These are phyloP conservation scores for Willisornis vidua DNA, from an alignment of 2,113 vertebrate genomes.

Conservation along the genomic window DNA sequence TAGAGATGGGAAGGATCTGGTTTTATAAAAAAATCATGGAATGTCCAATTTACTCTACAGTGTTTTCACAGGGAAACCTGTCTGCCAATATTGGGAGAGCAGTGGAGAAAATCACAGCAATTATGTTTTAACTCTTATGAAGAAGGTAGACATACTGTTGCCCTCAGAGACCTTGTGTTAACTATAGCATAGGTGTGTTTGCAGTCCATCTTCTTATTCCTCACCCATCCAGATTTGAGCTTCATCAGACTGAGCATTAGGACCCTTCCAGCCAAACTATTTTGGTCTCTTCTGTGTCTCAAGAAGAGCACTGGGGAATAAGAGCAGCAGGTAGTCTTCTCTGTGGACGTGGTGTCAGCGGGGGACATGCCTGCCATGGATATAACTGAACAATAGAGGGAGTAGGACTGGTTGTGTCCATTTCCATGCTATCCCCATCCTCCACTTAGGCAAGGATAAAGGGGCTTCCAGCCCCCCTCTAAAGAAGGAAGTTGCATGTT, in stretches of 20 bases:
- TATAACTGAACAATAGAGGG: not conserved
- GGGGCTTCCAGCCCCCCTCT: not conserved
- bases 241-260: not conserved
- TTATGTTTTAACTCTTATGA: not conserved
- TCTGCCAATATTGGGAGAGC: not conserved
- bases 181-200: not conserved
- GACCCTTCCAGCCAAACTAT: not conserved
- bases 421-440: not conserved
- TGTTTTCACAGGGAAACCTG: not conserved
- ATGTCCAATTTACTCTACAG: not conserved
- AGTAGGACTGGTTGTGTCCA: accelerated
- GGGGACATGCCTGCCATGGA: accelerated
- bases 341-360: accelerated
- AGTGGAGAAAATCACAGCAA: not conserved
- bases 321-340: not conserved
- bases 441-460: not conserved
- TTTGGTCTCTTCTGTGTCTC: not conserved
- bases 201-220: accelerated
- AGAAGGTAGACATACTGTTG: accelerated
- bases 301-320: too few species aligned
- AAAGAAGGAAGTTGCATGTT: not conserved
- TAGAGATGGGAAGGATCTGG: not conserved
- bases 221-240: not conserved
- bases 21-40: not conserved
- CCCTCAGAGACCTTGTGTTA: not conserved